Evolutionary conservation across 2,113 vertebrate species (phyloP), one percentile per base, ranked within the genome.

Genomic region (Mixornis gularis): DNA sequence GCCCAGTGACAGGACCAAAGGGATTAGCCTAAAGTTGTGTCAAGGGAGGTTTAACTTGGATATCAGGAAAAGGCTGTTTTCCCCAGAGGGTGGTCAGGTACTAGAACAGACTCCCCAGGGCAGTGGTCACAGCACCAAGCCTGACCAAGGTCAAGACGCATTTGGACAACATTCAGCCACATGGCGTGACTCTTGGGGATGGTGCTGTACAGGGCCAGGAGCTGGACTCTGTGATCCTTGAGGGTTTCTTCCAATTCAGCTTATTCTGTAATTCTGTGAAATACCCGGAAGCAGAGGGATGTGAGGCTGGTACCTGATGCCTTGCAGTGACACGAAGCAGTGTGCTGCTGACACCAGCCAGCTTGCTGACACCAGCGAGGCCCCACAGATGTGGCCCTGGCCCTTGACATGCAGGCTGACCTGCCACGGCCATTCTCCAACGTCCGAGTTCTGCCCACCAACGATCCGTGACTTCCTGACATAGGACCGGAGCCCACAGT

Each of bases 391-490:
- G 43, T 99, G 99, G 24, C 98, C 97, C 3, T 36, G 56, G n/a
- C 38, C 59, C 81, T 90, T 96, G 29, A 91, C 79, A 0, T 99
- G 99, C 25, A 99, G 98, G 97, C 99, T 99, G 97, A 99, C 98
- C 95, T 99, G 99, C 99, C 99, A 99, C 0, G 99, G 99, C 96
- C 98, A 99, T 87, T 99, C 99, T 0, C 98, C 99, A 15, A 92
- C 92, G 0, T 98, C 97, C 0, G 99, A 97, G 3, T 98, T 91
- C 91, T 97, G 95, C 30, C 99, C 99, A 0, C 99, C 99, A 0
- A 99, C 99, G 3, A 99, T 98, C n/a, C 99, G 98, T 0, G 98
- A 97, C 17, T 94, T 91, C 87, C 92, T 98, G 29, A 29, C 78
- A 44, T 97, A 99, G 1, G 93, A 92, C 9, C 96, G 98, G 53